Conservation (phyloP, 2,797 vertebrate species). For the Clarias pachynema region DNA sequence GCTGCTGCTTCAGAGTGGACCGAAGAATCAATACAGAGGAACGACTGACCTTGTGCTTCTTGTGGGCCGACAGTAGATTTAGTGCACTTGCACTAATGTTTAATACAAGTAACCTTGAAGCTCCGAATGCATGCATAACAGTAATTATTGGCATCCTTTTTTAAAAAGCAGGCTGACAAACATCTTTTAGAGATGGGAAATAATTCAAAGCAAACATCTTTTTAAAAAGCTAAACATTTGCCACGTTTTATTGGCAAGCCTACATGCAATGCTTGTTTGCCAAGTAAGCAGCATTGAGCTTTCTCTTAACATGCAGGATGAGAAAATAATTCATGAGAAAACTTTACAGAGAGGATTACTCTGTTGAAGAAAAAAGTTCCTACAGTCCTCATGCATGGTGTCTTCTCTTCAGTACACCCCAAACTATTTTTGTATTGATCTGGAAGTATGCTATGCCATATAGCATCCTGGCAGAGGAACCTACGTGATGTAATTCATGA, state of each 20-base stretch:
- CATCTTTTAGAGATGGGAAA: constrained; percentile 2
- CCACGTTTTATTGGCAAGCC: not conserved
- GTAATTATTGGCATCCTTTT: not conserved
- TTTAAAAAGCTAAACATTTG: constrained; percentile 6
- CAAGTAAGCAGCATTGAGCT: not conserved
- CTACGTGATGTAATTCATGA: constrained; percentile 1
- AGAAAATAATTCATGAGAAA: not conserved
- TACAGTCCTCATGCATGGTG: not conserved
- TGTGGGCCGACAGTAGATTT: not conserved
- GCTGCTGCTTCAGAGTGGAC: not conserved
- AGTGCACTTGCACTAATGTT: not conserved
- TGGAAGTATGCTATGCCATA: not conserved
- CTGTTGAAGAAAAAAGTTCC: not conserved
- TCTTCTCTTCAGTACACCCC: not conserved
- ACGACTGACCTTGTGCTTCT: constrained; percentile 4
- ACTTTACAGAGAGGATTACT: not conserved
- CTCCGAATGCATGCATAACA: not conserved
- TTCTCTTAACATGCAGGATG: not conserved
- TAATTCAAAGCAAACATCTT: constrained; percentile 7
- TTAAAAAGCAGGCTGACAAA: not conserved
- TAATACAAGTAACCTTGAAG: constrained; percentile 4
- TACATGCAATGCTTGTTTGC: not conserved
- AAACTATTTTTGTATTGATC: not conserved
- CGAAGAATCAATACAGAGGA: not conserved
- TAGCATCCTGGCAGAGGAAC: not conserved